phyloP scores from a whole-genome alignment of 2,888 invertebrate genomes.

The Drosophila kuntzei region DNA sequence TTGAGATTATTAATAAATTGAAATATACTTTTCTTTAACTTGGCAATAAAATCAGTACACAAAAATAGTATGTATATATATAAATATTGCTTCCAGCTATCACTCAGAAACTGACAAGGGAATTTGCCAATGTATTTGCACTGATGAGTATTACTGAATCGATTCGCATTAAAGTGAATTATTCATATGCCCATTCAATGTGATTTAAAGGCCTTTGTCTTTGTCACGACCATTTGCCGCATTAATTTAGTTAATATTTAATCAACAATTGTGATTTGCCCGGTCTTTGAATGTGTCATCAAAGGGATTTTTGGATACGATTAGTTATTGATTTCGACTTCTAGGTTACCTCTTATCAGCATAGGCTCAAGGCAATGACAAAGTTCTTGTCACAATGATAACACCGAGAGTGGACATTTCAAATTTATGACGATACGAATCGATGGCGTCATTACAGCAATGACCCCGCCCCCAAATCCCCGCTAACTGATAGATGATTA shows the following conservation, averaged over 20 bases:
- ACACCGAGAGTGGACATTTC: neutral
- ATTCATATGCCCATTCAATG: conserved; percentile 12
- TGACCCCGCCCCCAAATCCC: neutral
- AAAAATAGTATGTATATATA: no score
- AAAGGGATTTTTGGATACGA: conserved; percentile 30
- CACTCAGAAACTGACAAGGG: neutral
- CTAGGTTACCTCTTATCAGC: conserved; percentile 38
- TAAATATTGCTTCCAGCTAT: neutral
- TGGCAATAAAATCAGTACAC: neutral
- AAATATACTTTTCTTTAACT: neutral
- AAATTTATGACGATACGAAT: conserved; percentile 8
- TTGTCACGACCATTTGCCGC: conserved; percentile 54
- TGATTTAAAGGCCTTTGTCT: conserved; percentile 15
- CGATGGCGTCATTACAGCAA: conserved; percentile 34
- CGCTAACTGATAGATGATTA: neutral
- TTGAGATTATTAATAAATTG: no score
- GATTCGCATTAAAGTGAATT: conserved; percentile 18
- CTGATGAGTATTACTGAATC: conserved; percentile 2
- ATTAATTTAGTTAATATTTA: conserved; percentile 55
- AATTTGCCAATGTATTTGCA: neutral
- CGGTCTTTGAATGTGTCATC: conserved; percentile 29
- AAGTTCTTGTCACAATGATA: conserved; percentile 43
- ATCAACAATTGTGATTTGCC: conserved; percentile 23
- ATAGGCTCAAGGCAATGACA: conserved; percentile 21
- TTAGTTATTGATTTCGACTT: conserved; percentile 6